Percentiles rank a stretch among this genome's conserved stretches.
Evolutionary conservation across 2,113 vertebrate species (phyloP).

Genomic region (Triplophysa siluroides): DNA sequence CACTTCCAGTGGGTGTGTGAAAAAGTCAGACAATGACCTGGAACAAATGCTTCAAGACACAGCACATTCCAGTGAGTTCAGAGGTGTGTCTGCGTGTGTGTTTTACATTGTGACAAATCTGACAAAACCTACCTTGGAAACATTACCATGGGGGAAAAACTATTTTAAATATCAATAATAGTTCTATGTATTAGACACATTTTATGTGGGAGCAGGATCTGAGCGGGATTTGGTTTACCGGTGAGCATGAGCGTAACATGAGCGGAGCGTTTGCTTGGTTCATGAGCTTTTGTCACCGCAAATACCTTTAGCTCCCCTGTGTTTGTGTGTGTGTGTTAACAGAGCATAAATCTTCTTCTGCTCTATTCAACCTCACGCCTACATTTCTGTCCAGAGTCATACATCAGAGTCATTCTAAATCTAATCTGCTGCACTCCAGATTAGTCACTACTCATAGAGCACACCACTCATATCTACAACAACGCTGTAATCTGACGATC

Average conservation of each 20-base stretch:
- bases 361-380: not conserved
- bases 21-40: constrained; percentile 29
- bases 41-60: constrained; percentile 44
- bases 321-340: constrained; percentile 38
- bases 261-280: too few species aligned
- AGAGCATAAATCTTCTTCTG: not conserved
- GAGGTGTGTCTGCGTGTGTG: constrained; percentile 17
- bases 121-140: too few species aligned
- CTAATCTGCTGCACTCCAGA: constrained; percentile 13
- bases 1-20: constrained; percentile 1
- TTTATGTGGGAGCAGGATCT: too few species aligned
- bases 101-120: not conserved
- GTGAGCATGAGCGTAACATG: too few species aligned
- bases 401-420: constrained; percentile 30
- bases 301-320: not conserved
- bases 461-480: not conserved
- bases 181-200: too few species aligned
- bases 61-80: constrained; percentile 49
- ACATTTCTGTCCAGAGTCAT: not conserved
- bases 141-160: too few species aligned
- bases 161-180: too few species aligned
- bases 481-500: not conserved
- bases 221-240: too few species aligned
- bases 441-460: not conserved
- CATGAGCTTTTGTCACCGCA: not conserved